These are phyloP conservation scores for Diadema setosum DNA, from an alignment of 35 echinoderm and acorn worm genomes.

Conservation along the genomic window DNA sequence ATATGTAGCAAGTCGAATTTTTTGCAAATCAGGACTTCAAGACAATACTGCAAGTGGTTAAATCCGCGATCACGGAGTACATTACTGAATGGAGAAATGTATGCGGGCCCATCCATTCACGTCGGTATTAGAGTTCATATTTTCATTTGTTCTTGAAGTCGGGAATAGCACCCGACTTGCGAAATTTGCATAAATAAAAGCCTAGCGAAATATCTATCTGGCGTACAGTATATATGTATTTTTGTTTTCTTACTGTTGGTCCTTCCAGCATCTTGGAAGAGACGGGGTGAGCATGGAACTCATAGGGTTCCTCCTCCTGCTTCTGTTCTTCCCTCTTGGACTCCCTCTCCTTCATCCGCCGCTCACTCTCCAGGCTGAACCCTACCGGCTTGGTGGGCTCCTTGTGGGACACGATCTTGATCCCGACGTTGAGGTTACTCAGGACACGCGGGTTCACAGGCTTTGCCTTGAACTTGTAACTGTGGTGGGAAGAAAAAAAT, in stretches of 20 bases:
- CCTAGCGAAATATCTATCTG: too few species aligned
- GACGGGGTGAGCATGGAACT: conserved; percentile 81
- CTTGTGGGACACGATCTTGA: conserved; percentile 43
- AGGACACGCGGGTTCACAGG: conserved; percentile 64
- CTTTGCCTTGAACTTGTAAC: conserved; percentile 87
- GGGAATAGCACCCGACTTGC: too few species aligned
- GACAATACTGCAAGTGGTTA: too few species aligned
- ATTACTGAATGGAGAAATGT: too few species aligned
- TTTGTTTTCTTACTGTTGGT: conserved; percentile 57
- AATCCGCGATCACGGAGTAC: too few species aligned
- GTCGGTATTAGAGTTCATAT: too few species aligned
- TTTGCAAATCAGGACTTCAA: too few species aligned
- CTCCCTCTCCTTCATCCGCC: conserved; percentile 17
- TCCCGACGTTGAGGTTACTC: conserved; percentile 5
- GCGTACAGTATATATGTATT: neutral
- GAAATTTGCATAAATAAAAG: too few species aligned
- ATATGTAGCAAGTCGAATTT: too few species aligned
- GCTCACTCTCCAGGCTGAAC: conserved; percentile 19
- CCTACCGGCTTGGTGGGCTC: conserved; percentile 49
- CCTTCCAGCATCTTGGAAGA: conserved; percentile 71
- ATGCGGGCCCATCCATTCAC: too few species aligned
- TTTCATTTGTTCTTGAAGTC: too few species aligned
- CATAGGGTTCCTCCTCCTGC: conserved; percentile 51
- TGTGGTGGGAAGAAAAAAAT: neutral
- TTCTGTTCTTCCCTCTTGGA: conserved; percentile 8